phyloP scores from a whole-genome alignment of 2,888 invertebrate species.

The Atherix ibis region DNA sequence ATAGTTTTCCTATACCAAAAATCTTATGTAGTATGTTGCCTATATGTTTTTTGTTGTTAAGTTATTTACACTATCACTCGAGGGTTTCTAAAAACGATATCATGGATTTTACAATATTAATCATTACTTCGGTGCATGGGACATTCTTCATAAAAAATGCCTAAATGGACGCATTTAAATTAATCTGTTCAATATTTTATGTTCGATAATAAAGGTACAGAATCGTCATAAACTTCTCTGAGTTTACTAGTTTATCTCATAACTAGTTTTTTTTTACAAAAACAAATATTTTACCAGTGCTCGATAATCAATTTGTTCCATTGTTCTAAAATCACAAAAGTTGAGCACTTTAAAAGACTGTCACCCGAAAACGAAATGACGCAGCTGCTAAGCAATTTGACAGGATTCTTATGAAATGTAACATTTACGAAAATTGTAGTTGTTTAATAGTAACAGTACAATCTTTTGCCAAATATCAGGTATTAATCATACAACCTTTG shows the following conservation, averaged over 20 bases:
- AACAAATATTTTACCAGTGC: not conserved
- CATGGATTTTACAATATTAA: not conserved
- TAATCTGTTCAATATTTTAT: not conserved
- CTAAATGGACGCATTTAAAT: not conserved
- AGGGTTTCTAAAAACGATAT: not conserved
- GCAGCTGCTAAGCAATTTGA: not conserved
- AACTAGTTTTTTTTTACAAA: not conserved
- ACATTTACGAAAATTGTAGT: not conserved
- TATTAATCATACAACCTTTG: no score
- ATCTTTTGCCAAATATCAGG: no score
- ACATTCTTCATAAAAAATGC: not conserved
- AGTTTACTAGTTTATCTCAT: not conserved
- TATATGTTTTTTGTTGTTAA: not conserved
- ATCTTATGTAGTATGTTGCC: not conserved
- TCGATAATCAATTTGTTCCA: not conserved
- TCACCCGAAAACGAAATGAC: not conserved
- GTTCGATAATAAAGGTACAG: not conserved
- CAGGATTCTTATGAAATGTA: not conserved
- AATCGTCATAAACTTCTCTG: not conserved
- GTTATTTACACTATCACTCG: not conserved
- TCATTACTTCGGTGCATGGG: no score
- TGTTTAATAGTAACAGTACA: not conserved
- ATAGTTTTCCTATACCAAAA: not conserved
- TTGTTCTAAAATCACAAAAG: not conserved
- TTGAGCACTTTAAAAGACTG: not conserved